These are phyloP conservation scores for Rhinopomastus cyanomelas DNA, from an alignment of 2,113 vertebrate species.

Conservation along the genomic window DNA sequence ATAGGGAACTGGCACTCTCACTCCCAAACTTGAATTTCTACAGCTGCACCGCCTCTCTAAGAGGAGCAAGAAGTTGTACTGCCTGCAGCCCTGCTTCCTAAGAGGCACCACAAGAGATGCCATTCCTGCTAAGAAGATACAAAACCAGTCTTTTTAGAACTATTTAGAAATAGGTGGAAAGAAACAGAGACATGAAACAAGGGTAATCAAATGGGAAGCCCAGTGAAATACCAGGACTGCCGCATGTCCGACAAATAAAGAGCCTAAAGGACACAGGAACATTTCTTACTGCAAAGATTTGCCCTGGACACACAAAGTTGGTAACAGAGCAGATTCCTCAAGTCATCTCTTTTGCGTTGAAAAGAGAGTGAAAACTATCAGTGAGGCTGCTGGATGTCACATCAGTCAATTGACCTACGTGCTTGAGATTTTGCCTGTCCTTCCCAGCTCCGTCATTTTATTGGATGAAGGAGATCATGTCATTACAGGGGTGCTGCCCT, in stretches of 20 bases:
- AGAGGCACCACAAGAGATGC: neutral
- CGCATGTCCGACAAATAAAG: neutral
- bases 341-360: neutral
- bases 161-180: neutral
- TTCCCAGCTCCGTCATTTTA: neutral
- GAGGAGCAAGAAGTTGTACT: neutral
- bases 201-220: neutral
- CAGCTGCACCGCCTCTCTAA: neutral
- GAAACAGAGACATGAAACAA: neutral
- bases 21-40: neutral
- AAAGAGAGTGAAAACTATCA: neutral
- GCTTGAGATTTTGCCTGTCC: neutral
- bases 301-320: neutral
- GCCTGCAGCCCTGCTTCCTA: neutral
- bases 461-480: neutral
- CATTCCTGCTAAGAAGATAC: neutral
- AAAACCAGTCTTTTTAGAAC: neutral
- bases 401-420: neutral
- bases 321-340: neutral
- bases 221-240: neutral
- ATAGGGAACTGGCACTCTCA: neutral
- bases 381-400: neutral
- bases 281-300: neutral
- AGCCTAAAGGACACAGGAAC: neutral
- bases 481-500: neutral